Base-by-base conservation (phyloP, 2,888 invertebrate species). In the Sthenelais limicola region DNA sequence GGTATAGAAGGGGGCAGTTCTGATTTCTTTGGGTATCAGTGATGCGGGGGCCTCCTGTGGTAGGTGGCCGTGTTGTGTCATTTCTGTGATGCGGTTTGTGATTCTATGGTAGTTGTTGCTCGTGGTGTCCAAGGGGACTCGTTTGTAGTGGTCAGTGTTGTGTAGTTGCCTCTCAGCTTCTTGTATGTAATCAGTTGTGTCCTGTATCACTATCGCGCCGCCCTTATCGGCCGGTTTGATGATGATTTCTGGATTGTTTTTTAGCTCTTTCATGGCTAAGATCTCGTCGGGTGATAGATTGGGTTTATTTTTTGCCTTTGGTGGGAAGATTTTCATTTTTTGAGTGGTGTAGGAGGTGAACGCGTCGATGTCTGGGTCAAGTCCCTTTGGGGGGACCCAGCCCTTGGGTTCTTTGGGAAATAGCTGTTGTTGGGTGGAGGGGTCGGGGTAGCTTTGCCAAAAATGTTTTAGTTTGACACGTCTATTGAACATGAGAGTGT, bases 201-300 rank as follows among this genome's bases (percentile, higher is more conserved):
- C 33, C 2, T 33, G 5, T 30, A 56, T 56, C 3, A 56, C 56
- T n/a, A 56, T 56, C 2, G 56, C 56, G 1, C 56, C 56, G 3
- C 56, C 56, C 33, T 56, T 56, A 15, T 56, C 56, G 21, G 56
- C 56, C 33, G 2, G 30, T 56, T 56, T 2, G 28, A 56, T 56
- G 2, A 56, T 18, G 5, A 56, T 56, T 4, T 12, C n/a, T 30
- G 12, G 3, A 32, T 56, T 33, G 1, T 56, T 18, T 32, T 1
- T 30, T 5, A 56, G 56, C 18, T 56, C 56, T 28, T 56, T 4
- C 5, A 56, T 2, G 28, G 56, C 56, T 4, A 18, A 15, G 3
- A 18, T 12, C 33, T 56, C 56, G 30, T 56, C 3, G 4, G 21
- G 1, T 7, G 30, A 33, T 15, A 32, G 28, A 33, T 56, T 56